These are phyloP conservation scores for Anniella stebbinsi DNA, from an alignment of 2,797 vertebrate species.

Conservation along the genomic window DNA sequence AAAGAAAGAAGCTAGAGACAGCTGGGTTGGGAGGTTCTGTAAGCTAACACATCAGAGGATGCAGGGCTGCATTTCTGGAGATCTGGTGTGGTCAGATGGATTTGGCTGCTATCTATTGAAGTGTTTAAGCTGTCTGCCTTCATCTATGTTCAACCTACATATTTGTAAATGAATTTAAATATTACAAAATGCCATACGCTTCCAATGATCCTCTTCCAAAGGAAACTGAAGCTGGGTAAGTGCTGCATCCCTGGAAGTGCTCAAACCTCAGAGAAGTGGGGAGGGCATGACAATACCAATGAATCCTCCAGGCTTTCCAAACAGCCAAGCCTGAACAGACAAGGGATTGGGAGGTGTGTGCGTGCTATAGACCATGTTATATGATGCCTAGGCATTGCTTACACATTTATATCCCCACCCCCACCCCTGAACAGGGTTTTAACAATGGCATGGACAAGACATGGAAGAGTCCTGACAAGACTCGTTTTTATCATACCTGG, in stretches of 20 bases:
- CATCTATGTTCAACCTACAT: neutral
- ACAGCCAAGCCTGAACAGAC: neutral
- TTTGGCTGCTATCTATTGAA: neutral
- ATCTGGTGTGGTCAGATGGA: neutral
- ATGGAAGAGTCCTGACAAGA: neutral
- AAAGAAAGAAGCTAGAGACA: too few relatives aligned
- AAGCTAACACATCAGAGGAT: neutral
- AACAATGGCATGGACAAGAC: neutral
- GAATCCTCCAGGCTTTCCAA: neutral
- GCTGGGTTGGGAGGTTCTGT: neutral
- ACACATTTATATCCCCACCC: neutral
- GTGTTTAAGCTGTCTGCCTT: neutral
- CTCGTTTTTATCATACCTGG: slow-evolving; percentile 76
- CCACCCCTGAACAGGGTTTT: neutral
- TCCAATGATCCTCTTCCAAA: neutral
- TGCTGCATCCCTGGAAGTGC: neutral
- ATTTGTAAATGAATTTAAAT: neutral
- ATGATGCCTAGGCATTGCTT: neutral
- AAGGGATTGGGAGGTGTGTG: neutral
- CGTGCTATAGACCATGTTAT: neutral
- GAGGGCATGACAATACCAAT: neutral
- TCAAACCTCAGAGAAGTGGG: neutral
- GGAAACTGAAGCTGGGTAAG: neutral
- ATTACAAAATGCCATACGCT: neutral
- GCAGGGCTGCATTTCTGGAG: neutral